phyloP scores from a whole-genome alignment of 2,888 invertebrate species.

The Caenorhabditis virilis region DNA sequence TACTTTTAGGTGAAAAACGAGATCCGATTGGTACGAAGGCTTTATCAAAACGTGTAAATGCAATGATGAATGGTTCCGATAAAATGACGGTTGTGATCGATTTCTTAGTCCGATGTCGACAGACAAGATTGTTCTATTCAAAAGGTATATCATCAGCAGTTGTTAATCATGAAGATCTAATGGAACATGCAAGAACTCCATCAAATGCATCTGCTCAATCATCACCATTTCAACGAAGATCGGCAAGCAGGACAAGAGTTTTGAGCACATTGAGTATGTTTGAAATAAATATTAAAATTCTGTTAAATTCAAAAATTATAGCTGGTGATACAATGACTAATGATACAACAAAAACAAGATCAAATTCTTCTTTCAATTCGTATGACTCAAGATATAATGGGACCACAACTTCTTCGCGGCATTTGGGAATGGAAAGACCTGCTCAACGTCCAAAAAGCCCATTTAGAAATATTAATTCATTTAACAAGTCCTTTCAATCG shows the following conservation, averaged over 20 bases:
- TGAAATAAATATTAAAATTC: not conserved
- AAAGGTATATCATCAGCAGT: not conserved
- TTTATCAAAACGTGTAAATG: slow-evolving; percentile 5
- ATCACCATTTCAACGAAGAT: slow-evolving; percentile 27
- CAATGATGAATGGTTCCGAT: slow-evolving; percentile 8
- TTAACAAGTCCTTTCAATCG: slow-evolving; percentile 1
- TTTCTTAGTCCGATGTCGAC: slow-evolving; percentile 33
- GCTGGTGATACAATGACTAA: not conserved
- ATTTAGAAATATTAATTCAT: slow-evolving; percentile 1
- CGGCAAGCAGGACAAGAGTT: slow-evolving; percentile 19
- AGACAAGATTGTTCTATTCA: slow-evolving; percentile 16
- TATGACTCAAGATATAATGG: slow-evolving; percentile 7
- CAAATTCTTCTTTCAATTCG: slow-evolving; percentile 26
- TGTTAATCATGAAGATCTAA: not conserved
- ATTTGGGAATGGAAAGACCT: slow-evolving; percentile 19
- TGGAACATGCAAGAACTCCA: not conserved
- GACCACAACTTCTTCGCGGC: not conserved
- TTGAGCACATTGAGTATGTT: slow-evolving; percentile 23
- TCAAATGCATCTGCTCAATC: slow-evolving; percentile 6
- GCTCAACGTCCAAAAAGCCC: slow-evolving; percentile 12
- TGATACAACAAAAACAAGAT: slow-evolving; percentile 18
- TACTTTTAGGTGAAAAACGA: slow-evolving; percentile 17
- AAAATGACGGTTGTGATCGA: slow-evolving; percentile 19
- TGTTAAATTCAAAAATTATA: not conserved
- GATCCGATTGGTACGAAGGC: slow-evolving; percentile 12